Evolutionary conservation across 2,113 vertebrate genomes (phyloP).

Genomic region (Calyptomena viridis): DNA sequence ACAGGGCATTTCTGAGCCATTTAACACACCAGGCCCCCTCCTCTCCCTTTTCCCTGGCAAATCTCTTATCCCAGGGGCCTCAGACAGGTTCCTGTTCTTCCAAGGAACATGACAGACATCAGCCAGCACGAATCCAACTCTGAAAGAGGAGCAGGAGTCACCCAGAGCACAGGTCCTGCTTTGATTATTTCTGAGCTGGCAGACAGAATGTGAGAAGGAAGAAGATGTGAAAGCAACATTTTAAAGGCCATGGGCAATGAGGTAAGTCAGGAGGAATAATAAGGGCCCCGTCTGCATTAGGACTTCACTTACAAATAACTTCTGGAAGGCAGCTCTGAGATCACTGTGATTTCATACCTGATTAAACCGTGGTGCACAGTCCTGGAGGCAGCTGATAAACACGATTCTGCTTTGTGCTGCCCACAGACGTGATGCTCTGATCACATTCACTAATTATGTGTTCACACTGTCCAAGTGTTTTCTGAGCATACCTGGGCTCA

Average conservation of each 20-base stretch:
- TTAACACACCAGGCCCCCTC: neutral
- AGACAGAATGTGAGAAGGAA: neutral
- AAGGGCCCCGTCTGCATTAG: neutral
- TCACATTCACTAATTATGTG: rapidly evolving
- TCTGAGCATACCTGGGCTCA: rapidly evolving
- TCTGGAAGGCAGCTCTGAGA: neutral
- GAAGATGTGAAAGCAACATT: neutral
- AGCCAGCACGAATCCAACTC: neutral
- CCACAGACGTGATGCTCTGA: rapidly evolving
- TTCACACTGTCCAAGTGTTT: neutral
- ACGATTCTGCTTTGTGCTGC: neutral
- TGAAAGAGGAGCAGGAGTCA: neutral
- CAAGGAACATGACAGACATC: neutral
- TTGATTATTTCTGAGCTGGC: neutral
- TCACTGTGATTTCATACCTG: constrained; percentile 6
- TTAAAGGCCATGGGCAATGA: neutral
- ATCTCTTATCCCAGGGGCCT: neutral
- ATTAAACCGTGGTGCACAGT: neutral
- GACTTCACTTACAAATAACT: neutral
- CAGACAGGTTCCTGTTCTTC: neutral
- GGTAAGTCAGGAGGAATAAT: constrained; percentile 11
- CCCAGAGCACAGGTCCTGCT: neutral
- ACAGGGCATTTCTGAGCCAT: neutral
- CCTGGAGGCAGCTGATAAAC: neutral
- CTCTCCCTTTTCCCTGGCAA: neutral